Evolutionary conservation across 2,113 vertebrate species (phyloP).

Genomic region (Dolichallabes microphthalmus): DNA sequence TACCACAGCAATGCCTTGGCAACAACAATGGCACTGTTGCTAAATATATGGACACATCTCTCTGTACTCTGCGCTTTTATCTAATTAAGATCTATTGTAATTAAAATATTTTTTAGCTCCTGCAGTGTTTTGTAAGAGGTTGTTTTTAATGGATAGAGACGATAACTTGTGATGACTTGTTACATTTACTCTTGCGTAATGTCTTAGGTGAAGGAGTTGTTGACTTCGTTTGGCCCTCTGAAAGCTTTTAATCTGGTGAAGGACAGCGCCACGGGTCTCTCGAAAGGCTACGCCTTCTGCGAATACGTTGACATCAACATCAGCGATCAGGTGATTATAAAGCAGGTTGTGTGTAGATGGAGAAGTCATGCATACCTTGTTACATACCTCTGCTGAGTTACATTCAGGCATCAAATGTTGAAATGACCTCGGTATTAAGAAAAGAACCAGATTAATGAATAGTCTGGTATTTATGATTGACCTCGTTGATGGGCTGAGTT

Average conservation of each 20-base stretch:
- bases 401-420: not conserved
- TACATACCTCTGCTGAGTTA: not conserved
- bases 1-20: not conserved
- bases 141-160: not conserved
- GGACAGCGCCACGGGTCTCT: conserved; percentile 89
- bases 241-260: conserved; percentile 93
- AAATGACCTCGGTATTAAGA: not conserved
- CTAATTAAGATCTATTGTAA: not conserved
- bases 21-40: not conserved
- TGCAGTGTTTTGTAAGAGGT: not conserved
- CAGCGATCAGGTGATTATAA: conserved; percentile 81
- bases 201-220: conserved; percentile 84
- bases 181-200: not conserved
- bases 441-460: not conserved
- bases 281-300: conserved; percentile 92
- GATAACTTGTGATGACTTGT: not conserved
- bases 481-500: not conserved
- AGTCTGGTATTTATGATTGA: not conserved
- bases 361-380: not conserved
- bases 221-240: conserved; percentile 88
- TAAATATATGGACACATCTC: not conserved
- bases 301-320: conserved; percentile 94
- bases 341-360: not conserved
- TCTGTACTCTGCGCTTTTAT: not conserved
- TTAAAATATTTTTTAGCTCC: not conserved